Evolutionary conservation across 2,888 invertebrate genomes (phyloP).

Genomic region (Stenoptilia bipunctidactyla): DNA sequence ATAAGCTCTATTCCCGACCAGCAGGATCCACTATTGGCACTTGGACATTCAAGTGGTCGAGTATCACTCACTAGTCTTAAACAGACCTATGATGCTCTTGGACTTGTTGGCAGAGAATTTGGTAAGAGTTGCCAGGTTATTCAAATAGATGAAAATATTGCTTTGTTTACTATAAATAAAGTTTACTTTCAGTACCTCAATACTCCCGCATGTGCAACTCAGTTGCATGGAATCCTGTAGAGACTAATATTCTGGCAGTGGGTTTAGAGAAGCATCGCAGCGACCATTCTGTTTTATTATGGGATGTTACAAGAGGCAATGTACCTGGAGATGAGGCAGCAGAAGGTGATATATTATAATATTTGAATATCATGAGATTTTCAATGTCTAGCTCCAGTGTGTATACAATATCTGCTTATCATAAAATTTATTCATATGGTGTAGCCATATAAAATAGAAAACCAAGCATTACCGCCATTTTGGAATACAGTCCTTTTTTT

Average conservation of each 20-base stretch:
- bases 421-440: no score
- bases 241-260: slow-evolving; percentile 85
- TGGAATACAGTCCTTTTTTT: no score
- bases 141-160: no score
- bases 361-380: no score
- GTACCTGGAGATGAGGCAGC: slow-evolving; percentile 27
- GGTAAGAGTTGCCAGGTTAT: slow-evolving; percentile 53
- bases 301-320: slow-evolving; percentile 80
- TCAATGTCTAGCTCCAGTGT: no score
- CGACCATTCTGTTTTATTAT: slow-evolving; percentile 89
- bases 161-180: no score
- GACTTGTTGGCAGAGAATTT: slow-evolving; percentile 82
- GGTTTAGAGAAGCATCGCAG: slow-evolving; percentile 92
- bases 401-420: no score
- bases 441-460: no score
- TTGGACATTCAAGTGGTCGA: slow-evolving; percentile 92
- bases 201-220: slow-evolving; percentile 89
- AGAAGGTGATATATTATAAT: no score
- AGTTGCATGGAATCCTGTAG: slow-evolving; percentile 88
- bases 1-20: slow-evolving; percentile 82
- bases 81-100: slow-evolving; percentile 76
- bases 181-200: slow-evolving; percentile 75
- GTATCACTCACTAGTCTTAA: slow-evolving; percentile 85
- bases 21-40: slow-evolving; percentile 84
- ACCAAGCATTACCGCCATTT: no score